Conservation (phyloP, 1,140 invertebrate species). For the Meloidogyne exigua region DNA sequence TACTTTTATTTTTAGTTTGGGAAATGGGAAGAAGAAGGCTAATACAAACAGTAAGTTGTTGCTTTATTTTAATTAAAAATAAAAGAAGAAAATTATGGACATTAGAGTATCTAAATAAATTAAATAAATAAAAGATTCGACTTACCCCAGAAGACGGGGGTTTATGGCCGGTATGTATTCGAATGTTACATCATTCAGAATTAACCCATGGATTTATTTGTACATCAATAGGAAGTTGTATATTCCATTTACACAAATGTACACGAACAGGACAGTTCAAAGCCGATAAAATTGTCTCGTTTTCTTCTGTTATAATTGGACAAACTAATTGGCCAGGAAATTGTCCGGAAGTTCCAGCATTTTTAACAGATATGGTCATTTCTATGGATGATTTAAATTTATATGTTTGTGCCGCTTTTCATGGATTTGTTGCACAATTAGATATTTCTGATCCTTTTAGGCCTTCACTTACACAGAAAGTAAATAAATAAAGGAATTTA, state of each 20-base stretch:
- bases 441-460: slow-evolving; percentile 77
- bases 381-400: slow-evolving; percentile 89
- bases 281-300: slow-evolving; percentile 47
- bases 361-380: slow-evolving; percentile 68
- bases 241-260: slow-evolving; percentile 50
- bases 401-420: slow-evolving; percentile 86
- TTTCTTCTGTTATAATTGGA: slow-evolving; percentile 39
- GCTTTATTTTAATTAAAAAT: too few species aligned
- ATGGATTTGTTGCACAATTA: slow-evolving; percentile 88
- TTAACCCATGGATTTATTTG: slow-evolving; percentile 41
- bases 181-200: slow-evolving; percentile 45
- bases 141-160: slow-evolving; percentile 34
- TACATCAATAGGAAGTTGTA: slow-evolving; percentile 40
- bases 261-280: slow-evolving; percentile 39
- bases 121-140: slow-evolving; percentile 11
- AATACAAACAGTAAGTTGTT: slow-evolving; percentile 33
- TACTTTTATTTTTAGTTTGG: slow-evolving; percentile 43
- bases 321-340: slow-evolving; percentile 32
- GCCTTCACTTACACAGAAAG: slow-evolving; percentile 31
- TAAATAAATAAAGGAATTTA: slow-evolving; percentile 1
- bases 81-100: too few species aligned
- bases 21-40: slow-evolving; percentile 35
- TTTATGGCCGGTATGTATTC: slow-evolving; percentile 41
- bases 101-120: too few species aligned
- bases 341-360: slow-evolving; percentile 39